Base-by-base conservation (phyloP, 2,113 vertebrate species). In the Takifugu bimaculatus region DNA sequence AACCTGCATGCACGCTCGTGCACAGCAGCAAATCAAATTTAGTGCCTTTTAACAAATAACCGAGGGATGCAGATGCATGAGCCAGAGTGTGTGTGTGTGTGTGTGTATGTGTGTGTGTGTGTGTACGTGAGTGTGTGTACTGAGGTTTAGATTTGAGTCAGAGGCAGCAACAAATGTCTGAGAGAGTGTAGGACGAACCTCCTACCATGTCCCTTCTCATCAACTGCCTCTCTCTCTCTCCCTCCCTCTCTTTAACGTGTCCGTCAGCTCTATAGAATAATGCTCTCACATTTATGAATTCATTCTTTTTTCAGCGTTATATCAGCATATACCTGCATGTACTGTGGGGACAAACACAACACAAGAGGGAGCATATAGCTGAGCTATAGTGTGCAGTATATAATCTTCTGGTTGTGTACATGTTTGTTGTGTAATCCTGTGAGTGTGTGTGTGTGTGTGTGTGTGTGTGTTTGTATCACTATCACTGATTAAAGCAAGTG, bases 401-500 rank as follows among this genome's bases (percentile, higher is more conserved):
- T 59, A 45, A 63, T 75, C 51, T 15, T 74, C 47, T 77, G 64
- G 56, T 28, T 60, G 50, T 58, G 26, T 39, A 47, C 54, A 10
- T 66, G 20, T 57, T 26, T 39, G 12, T 3, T 51, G 20, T 50
- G 5, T 32, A 32, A 14, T 13, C 26, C 7, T 74, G 62, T 80
- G 65, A 79, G 76, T 78, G 51, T 53, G 26, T 29, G 51, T 32
- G 13, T 54, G 27, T 54, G 52, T 75, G 61, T 83, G 60, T 81
- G 74, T 72, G 53, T 83, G 79, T 54, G 69, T 82, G 83, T 75
- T 60, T 88, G 75, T 87, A 82, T 89, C 78, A 82, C 79, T 88
- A 83, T 80, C 80, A 77, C 85, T 91, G 91, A 91, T 88, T 91
- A 90, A 91, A 89, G 82, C 85, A 85, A 90, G 90, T 91, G 88